Evolutionary conservation across 2,888 invertebrate genomes (phyloP), one percentile per base, ranked within the genome.

Genomic region (Dolichomitus sp.): DNA sequence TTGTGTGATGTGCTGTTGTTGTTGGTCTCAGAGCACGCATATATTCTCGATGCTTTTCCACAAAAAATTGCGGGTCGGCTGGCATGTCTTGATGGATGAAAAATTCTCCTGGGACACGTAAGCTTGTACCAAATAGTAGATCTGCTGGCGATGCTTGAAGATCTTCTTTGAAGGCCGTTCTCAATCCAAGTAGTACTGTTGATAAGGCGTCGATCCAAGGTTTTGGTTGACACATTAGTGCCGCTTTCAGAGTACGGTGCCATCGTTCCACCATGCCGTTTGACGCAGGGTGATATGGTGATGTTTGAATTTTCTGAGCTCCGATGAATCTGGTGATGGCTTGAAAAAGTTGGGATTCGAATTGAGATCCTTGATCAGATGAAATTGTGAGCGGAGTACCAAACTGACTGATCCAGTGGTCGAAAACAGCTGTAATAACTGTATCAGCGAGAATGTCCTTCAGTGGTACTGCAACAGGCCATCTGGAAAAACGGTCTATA

Each of bases 211-310:
- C 74, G 4, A 52, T 40, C 88, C 89, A 89, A 19, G 48, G 12
- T 14, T 23, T 5, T 7, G 6, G 61, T 45, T 85, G 83, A 30
- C 85, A 82, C 76, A 65, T 84, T 17, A 89, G 69, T 33, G 90
- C 82, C 1, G 88, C 85, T 75, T 91, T 91, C 30, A 91, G 77
- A 23, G 82, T 78, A 2, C 90, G 80, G 63, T 91, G 89, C 61
- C 86, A 85, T 9, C 90, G 73, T 72, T 92, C 90, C 3, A 92
- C 85, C 68, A 88, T 80, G 7, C 76, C 80, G 14, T 83, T 80
- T 4, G 59, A 59, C 14, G 70, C 57, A 9, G 83, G 80, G 30
- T 77, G 66, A 33, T 69, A 69, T 23, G 69, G 33, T 23, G 69
- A 33, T 2, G 66, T 69, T n/a, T 45, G 72, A 33, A 73, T 73